Percentiles rank a stretch among this genome's conserved stretches.
phyloP scores from a whole-genome alignment of 2,888 invertebrate genomes.

The Lysandra coridon region DNA sequence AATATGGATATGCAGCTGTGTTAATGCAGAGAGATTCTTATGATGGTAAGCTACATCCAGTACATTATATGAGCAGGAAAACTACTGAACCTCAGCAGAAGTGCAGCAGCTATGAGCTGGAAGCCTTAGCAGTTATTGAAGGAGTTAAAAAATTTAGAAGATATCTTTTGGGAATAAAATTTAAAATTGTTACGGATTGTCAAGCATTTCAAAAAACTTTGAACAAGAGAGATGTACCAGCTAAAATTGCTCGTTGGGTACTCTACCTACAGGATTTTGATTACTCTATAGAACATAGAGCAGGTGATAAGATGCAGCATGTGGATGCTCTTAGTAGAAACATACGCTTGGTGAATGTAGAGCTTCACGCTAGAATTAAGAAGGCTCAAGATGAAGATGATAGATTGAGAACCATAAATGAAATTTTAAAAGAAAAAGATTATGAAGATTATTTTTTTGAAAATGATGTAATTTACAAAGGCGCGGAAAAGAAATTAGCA shows the following conservation, averaged over 20 bases:
- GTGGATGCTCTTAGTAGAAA: constrained; percentile 16
- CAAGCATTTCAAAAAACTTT: constrained; percentile 29
- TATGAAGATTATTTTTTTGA: constrained; percentile 43
- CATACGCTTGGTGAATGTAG: constrained; percentile 23
- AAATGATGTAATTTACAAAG: constrained; percentile 43
- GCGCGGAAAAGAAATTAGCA: constrained; percentile 41
- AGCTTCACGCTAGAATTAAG: constrained; percentile 36
- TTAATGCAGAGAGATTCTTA: constrained; percentile 28
- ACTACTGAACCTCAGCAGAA: background rate
- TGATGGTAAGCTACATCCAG: too few relatives aligned
- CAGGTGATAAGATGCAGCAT: constrained; percentile 11
- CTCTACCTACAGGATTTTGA: constrained; percentile 13
- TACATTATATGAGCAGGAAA: background rate
- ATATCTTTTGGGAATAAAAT: background rate
- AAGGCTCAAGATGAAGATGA: constrained; percentile 41
- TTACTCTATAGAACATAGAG: constrained; percentile 16
- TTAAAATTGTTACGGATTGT: constrained; percentile 24
- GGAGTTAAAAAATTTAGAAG: background rate
- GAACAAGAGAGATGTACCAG: background rate
- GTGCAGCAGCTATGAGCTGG: too few relatives aligned
- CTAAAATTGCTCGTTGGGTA: constrained; percentile 25
- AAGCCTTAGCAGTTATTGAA: background rate
- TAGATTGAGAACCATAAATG: constrained; percentile 39
- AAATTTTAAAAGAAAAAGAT: constrained; percentile 37
- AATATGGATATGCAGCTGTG: constrained; percentile 35